Base-by-base conservation (phyloP, 2,113 vertebrate genomes). In the Microcebus jonahi region DNA sequence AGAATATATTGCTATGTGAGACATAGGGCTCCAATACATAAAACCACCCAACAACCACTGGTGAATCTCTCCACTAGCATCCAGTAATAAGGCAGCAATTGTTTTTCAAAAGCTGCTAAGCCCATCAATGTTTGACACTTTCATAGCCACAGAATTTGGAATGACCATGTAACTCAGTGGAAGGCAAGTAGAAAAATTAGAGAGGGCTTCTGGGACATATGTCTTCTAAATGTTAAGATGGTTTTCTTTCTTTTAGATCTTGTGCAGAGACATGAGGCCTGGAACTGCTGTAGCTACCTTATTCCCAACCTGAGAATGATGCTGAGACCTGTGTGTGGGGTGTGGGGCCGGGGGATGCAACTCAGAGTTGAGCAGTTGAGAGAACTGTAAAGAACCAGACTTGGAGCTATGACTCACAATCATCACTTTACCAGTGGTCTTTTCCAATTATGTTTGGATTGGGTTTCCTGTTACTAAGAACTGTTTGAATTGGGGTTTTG, bases 391-490 rank as follows among this genome's bases (percentile, higher is more conserved):
- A 27, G 42, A 75, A 76, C 42, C 17, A 85, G 57, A 75, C 36
- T 77, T 67, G 59, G 85, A 86, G 34, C 27, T 83, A 27, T 31
- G 50, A 65, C 27, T 3, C 27, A 70, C 42, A 50, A 79, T 39
- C 34, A 68, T 67, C 48, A 65, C 59, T 76, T 29, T 65, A 25
- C 63, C 13, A 53, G 36, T 48, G 29, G 17, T 45, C 29, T 76
- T 96, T 93, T 85, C 18, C 85, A 81, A 15, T 70, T 87, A 90
- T 48, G 53, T 68, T 73, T 67, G 55, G 36, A 82, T n/a, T 95
- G 53, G 34, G 36, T 82, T 91, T 95, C 79, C 59, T 91, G 2
- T 85, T 84, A 57, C 42, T 85, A 71, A 93, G 39, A 85, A 45
- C 70, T 71, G 29, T 76, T 67, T 95, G 61, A 89, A 85, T n/a